Evolutionary conservation across 2,113 vertebrate genomes (phyloP).

Genomic region (Crotalus tigris): DNA sequence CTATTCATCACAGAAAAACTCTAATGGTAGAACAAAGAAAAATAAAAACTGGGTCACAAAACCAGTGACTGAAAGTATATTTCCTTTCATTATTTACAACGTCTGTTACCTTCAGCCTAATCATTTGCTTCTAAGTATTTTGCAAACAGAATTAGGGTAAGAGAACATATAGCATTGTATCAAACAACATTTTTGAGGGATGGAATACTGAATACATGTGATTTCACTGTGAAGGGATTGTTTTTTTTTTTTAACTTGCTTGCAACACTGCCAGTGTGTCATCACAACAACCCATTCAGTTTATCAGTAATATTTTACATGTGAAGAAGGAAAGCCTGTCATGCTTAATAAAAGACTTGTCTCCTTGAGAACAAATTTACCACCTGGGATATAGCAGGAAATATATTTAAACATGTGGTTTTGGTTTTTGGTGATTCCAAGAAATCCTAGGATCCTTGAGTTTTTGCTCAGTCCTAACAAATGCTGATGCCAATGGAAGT

Average conservation of each 20-base stretch:
- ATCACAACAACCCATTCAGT: not conserved
- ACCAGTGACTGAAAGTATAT: not conserved
- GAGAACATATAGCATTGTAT: not conserved
- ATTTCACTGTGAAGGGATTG: not conserved
- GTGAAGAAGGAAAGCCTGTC: not conserved
- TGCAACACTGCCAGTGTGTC: not conserved
- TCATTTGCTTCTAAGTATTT: not conserved
- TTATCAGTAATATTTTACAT: not conserved
- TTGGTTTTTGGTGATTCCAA: not conserved
- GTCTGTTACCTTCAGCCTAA: not conserved
- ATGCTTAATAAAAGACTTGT: not conserved
- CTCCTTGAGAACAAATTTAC: not conserved
- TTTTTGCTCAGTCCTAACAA: not conserved
- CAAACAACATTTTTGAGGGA: not conserved
- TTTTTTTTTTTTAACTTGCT: not conserved
- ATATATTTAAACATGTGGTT: not conserved
- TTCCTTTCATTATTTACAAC: not conserved
- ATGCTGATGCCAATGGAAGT: not conserved
- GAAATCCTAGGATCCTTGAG: not conserved
- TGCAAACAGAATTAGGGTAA: not conserved
- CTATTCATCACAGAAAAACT: not conserved
- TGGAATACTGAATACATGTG: not conserved
- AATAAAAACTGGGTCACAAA: not conserved
- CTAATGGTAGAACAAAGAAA: not conserved
- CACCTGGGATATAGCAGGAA: not conserved